Evolutionary conservation across 2,888 invertebrate genomes (phyloP).

Genomic region (Nomada fucata): DNA sequence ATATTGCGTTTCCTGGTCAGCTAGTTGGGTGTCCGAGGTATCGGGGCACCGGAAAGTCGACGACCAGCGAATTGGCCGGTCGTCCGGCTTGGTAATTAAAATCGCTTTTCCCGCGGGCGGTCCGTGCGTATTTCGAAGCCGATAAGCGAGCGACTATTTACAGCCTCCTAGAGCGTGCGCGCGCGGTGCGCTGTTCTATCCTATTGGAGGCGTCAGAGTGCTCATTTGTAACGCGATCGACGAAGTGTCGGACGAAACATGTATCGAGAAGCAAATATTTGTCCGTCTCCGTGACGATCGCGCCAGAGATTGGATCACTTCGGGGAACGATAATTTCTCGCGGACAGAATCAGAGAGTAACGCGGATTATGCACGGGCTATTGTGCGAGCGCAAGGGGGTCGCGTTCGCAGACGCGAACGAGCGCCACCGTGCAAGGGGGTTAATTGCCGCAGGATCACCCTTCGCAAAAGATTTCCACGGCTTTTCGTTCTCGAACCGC

Average conservation of each 20-base stretch:
- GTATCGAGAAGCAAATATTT: too few relatives aligned
- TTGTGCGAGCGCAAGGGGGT: too few relatives aligned
- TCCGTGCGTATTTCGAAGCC: conserved; percentile 43
- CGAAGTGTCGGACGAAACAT: too few relatives aligned
- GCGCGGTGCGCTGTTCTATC: background rate
- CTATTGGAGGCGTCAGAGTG: too few relatives aligned
- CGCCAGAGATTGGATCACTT: background rate
- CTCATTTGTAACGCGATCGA: too few relatives aligned
- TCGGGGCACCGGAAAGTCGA: conserved; percentile 54
- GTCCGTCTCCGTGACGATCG: too few relatives aligned
- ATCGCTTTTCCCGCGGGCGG: conserved; percentile 55
- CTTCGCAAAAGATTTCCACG: conserved; percentile 37
- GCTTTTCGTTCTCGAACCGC: too few relatives aligned
- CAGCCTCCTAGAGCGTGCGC: background rate
- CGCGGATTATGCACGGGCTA: too few relatives aligned
- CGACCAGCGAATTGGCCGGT: conserved; percentile 38
- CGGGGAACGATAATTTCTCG: background rate
- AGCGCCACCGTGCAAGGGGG: conserved; percentile 54
- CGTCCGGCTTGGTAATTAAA: conserved; percentile 58
- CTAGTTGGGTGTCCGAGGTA: conserved; percentile 64
- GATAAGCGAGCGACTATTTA: conserved; percentile 59
- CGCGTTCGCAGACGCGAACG: background rate
- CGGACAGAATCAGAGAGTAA: too few relatives aligned
- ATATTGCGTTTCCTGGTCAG: conserved; percentile 65
- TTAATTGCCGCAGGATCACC: conserved; percentile 62